Conservation (phyloP, 2,797 vertebrate species). For the Enteromius paludinosus region DNA sequence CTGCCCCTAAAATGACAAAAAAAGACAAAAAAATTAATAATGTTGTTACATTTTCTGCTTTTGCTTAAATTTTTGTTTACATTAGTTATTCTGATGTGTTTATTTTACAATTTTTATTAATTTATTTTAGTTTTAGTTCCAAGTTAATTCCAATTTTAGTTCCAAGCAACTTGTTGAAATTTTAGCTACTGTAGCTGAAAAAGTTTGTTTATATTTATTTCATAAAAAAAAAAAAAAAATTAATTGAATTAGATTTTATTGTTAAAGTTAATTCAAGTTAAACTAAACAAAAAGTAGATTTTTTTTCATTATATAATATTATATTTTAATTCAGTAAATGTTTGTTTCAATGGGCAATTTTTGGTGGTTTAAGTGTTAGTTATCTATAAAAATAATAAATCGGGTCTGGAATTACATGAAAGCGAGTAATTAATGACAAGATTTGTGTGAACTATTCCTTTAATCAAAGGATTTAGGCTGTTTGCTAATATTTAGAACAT, state of each 20-base stretch:
- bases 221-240: neutral
- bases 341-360: neutral
- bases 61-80: neutral
- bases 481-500: constrained; percentile 25
- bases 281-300: neutral
- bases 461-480: constrained; percentile 14
- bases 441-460: neutral
- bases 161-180: neutral
- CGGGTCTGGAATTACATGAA: neutral
- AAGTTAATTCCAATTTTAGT: neutral
- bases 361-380: neutral
- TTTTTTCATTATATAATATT: neutral
- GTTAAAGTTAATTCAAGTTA: neutral
- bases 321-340: neutral
- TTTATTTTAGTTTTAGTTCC: neutral
- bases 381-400: neutral
- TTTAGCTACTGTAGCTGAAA: neutral
- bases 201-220: neutral
- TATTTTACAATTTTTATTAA: neutral
- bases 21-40: neutral
- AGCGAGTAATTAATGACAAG: neutral
- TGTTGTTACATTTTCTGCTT: neutral
- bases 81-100: neutral
- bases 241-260: neutral
- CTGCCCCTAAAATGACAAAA: neutral